Percentiles rank a stretch among this genome's conserved stretches.
Conservation (phyloP, 2,797 vertebrate genomes). For the Sebastes aleutianus region DNA sequence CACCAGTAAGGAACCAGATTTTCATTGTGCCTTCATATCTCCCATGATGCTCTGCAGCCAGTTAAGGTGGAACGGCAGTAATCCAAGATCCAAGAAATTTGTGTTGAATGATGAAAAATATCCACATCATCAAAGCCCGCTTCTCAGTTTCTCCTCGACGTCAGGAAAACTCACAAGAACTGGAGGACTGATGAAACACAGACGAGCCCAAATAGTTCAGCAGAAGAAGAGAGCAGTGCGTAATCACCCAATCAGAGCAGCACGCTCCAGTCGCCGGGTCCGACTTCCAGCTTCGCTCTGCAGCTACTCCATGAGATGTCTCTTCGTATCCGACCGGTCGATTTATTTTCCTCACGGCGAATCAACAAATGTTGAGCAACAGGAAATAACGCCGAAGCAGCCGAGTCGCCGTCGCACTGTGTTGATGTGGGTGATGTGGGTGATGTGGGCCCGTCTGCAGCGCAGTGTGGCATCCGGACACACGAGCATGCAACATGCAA, state of each 20-base stretch:
- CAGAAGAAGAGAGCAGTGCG: background rate
- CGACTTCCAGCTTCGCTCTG: background rate
- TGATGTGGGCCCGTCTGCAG: background rate
- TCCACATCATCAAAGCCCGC: background rate
- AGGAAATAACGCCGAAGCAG: background rate
- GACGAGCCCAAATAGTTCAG: background rate
- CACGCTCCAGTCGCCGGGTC: background rate
- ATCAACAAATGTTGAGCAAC: background rate
- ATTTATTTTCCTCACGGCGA: background rate
- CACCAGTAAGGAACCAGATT: background rate
- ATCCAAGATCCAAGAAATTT: background rate
- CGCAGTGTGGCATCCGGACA: background rate
- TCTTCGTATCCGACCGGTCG: background rate
- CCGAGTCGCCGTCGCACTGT: background rate
- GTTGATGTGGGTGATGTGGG: too few relatives aligned
- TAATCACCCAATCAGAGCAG: constrained; percentile 1
- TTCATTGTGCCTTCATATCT: background rate
- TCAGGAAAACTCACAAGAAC: background rate
- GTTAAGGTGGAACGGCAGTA: background rate
- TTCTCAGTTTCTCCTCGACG: background rate
- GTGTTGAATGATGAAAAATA: background rate
- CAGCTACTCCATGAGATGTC: background rate
- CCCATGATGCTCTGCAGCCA: constrained; percentile 10
- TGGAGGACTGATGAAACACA: background rate
- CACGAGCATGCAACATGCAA: background rate